A percentile compares a stretch with the other conserved stretches of the same genome.
phyloP scores from a whole-genome alignment of 2,888 invertebrate genomes.

The Smittia sp. region DNA sequence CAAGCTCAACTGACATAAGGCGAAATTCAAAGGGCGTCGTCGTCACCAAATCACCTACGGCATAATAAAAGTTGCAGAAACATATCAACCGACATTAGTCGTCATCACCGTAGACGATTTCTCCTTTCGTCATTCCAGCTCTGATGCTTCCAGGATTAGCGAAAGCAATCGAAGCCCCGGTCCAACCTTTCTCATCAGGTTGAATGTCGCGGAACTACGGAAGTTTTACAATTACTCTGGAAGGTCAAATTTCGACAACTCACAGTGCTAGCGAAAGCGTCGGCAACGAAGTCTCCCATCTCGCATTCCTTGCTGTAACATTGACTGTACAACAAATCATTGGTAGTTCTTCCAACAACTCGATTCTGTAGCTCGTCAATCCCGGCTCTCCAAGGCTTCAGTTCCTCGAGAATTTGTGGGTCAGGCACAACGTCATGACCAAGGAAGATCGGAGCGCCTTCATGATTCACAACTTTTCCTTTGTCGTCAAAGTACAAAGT shows the following conservation, averaged over 20 bases:
- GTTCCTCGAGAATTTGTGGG: conserved; percentile 55
- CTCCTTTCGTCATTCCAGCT: conserved; percentile 63
- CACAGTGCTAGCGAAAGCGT: conserved; percentile 66
- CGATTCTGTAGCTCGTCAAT: conserved; percentile 58
- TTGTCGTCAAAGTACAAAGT: conserved; percentile 66
- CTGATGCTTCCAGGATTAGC: conserved; percentile 69
- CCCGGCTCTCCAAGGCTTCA: conserved; percentile 60
- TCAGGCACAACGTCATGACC: conserved; percentile 63
- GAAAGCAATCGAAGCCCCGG: conserved; percentile 65
- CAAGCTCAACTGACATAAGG: conserved; percentile 66
- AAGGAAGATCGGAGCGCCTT: conserved; percentile 72
- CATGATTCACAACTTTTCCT: conserved; percentile 64
- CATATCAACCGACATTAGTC: no score
- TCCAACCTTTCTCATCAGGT: conserved; percentile 59
- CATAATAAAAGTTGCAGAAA: no score
- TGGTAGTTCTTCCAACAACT: conserved; percentile 60
- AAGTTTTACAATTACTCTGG: no score
- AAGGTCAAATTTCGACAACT: no score
- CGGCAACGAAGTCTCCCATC: conserved; percentile 69
- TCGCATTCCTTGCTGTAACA: conserved; percentile 68
- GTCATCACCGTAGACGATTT: conserved; percentile 68
- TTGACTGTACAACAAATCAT: conserved; percentile 56
- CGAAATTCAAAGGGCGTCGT: conserved; percentile 75
- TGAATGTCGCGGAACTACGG: conserved; percentile 44
- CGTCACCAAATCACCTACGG: conserved; percentile 65